phyloP scores from a whole-genome alignment of 2,797 vertebrate genomes.

The Scarus forsteni region DNA sequence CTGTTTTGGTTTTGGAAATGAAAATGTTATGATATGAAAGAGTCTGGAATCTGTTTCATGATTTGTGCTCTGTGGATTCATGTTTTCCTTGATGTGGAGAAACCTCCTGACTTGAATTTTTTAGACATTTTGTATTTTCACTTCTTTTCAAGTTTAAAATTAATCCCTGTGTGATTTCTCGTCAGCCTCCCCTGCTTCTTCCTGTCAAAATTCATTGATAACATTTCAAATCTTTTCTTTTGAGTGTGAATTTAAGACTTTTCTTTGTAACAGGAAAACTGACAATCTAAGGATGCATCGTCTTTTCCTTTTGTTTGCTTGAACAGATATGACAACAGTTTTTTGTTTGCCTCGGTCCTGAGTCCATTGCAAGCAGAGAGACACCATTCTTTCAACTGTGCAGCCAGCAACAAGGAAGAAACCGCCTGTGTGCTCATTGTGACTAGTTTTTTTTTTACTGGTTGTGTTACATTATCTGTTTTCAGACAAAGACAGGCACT shows the following conservation, averaged over 20 bases:
- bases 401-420: too few relatives aligned
- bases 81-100: background rate
- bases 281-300: background rate
- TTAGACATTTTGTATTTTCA: constrained; percentile 15
- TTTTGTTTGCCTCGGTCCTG: too few relatives aligned
- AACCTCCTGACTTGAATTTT: background rate
- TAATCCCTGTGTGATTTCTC: constrained; percentile 1
- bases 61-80: background rate
- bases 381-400: too few relatives aligned
- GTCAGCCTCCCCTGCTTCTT: constrained; percentile 7
- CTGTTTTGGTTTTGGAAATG: constrained; percentile 26
- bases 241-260: background rate
- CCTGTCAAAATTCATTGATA: background rate
- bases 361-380: too few relatives aligned
- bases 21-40: constrained; percentile 31
- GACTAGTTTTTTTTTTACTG: too few relatives aligned
- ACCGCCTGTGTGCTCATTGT: too few relatives aligned
- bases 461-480: too few relatives aligned
- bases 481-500: too few relatives aligned
- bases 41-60: constrained; percentile 10
- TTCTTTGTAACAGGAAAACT: background rate
- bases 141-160: constrained; percentile 15
- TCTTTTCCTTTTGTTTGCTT: background rate
- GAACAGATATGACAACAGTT: too few relatives aligned
- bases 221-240: background rate